A percentile compares a stretch with the other conserved stretches of the same genome.
Conservation (phyloP, 2,797 vertebrate species). For the Galagoides demidoff region DNA sequence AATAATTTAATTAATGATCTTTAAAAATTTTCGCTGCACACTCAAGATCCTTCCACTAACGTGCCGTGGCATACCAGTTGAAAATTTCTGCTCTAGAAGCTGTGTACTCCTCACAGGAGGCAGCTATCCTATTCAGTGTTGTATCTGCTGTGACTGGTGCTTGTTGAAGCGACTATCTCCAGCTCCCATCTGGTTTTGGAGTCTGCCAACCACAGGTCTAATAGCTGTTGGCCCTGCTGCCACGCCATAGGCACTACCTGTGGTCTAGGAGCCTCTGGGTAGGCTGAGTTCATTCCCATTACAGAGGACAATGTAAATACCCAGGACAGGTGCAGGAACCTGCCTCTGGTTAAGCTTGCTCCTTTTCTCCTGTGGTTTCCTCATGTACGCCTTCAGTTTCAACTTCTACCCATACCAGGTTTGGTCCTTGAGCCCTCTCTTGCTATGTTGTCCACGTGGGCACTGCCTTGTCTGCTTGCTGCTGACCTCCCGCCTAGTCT, state of each 20-base stretch:
- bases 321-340: not conserved
- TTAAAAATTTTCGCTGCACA: no score
- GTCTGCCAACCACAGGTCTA: not conserved
- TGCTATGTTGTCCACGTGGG: no score
- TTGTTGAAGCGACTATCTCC: not conserved
- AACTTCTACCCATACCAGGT: not conserved
- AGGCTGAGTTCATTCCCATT: not conserved
- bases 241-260: not conserved
- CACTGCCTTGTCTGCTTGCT: not conserved
- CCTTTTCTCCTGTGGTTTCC: not conserved
- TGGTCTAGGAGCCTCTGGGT: not conserved
- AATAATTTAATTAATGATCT: no score
- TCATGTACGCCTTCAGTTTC: not conserved
- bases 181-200: not conserved
- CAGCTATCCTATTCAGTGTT: not conserved
- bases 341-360: not conserved
- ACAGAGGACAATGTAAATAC: not conserved
- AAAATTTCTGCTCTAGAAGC: no score
- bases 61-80: no score
- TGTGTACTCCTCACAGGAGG: not conserved
- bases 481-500: not conserved
- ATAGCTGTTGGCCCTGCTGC: not conserved
- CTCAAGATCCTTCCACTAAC: no score
- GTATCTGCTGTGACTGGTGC: not conserved
- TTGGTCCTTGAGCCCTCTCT: not conserved